Base-by-base conservation (phyloP, 2,797 vertebrate species). In the Capromys pilorides region DNA sequence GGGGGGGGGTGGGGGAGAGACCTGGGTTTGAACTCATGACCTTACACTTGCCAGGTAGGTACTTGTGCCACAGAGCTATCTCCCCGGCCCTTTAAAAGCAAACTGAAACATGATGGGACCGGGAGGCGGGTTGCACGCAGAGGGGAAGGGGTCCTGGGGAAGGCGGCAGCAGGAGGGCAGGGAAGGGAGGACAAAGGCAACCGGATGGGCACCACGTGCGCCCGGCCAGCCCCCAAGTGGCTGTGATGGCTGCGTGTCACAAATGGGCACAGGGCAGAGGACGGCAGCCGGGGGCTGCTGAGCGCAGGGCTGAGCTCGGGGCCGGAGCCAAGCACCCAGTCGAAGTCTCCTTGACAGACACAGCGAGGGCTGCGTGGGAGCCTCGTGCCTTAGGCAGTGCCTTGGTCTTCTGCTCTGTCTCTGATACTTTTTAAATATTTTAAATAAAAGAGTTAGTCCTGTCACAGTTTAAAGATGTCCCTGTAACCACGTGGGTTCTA, bases 341-440 rank as follows among this genome's bases (percentile, higher is more conserved):
- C 33, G 14, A 16, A 33, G 33, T 6, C 64, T 67, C 18, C 5
- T 16, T 7, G 6, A 2, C 14, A 14, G 64, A 18, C 3, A 3
- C n/a, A 31, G 18, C 8, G 9, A n/a, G 16, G 21, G 67, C 67
- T 36, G n/a, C 14, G n/a, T 19, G 67, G n/a, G 67, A 6, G 7
- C n/a, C 0, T 6, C 1, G 3, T 11, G 9, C n/a, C 36, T n/a
- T 11, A 4, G 7, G 9, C 4, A 21, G 1, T 22, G 7, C 18
- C 21, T 71, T 36, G 21, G 10, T 21, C n/a, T 36, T 36, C 4
- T n/a, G 19, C 67, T 71, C 69, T 39, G 69, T 10, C 69, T 14
- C 39, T 4, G 1, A 66, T 66, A 22, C 22, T 22, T 39, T 39
- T 21, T n/a, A 18, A 36, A 22, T 22, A 22, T 10, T 21, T 39